Evolutionary conservation across 2,888 invertebrate genomes (phyloP), one percentile per base, ranked within the genome.

Genomic region (Stomorhina lunata): DNA sequence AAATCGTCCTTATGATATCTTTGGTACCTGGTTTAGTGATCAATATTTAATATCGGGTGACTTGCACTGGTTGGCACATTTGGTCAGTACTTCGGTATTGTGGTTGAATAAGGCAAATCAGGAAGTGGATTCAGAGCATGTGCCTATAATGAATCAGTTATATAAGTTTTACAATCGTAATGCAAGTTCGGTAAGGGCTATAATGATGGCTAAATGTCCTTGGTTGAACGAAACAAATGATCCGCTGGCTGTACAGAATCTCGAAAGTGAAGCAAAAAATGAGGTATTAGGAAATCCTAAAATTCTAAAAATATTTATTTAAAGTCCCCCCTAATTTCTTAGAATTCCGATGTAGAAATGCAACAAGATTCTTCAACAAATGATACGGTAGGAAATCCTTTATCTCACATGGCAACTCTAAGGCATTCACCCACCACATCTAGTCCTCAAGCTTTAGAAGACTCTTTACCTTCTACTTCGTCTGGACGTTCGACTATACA

Each of bases 21-120:
- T 96, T 91, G 96, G 97, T 7, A 95, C 96, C n/a, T 97, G 96
- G 96, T 96, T 95, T 88, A 95, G 95, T 87, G 95, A 96, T 88
- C 93, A 94, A 85, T 95, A 96, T 88, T 92, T 97, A 9, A 91
- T 97, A 45, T 96, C 96, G 7, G 96, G 96, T 1, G 95, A 96
- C 88, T 92, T 96, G n/a, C 94, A 94, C 87, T 96, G 96, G 95
- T 91, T 96, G 66, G 95, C 95, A 0, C 94, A 95, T 89, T 91
- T 95, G 85, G 94, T 95, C 17, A 95, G 94, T 88, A 93, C 94
- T 10, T 96, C 96, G 22, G 93, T 95, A 48, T 92, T 96, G 32
- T 96, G 95, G 95, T 92, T 96, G 1, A 96, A 95, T 91, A 96
- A 95, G 91, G 96, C 96, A 3, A 95, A 94, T 78, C 96, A 96